A percentile compares a stretch with the other conserved stretches of the same genome.
These are phyloP conservation scores for Colaptes auratus DNA, from an alignment of 2,113 vertebrate species.

Conservation along the genomic window DNA sequence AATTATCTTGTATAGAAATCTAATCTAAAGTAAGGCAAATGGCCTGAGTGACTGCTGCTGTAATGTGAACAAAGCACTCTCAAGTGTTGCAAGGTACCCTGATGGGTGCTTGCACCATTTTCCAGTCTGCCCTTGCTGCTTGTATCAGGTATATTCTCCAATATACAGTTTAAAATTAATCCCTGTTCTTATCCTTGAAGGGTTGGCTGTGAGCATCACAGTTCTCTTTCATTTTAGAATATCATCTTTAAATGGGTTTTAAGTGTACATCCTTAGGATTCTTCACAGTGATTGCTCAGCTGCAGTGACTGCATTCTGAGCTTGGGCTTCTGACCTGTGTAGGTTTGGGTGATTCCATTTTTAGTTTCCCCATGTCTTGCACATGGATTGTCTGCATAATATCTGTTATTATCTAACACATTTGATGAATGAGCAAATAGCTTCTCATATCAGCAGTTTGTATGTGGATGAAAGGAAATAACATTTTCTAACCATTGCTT, in stretches of 20 bases:
- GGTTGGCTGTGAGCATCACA: not conserved
- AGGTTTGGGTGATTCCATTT: not conserved
- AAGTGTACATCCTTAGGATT: not conserved
- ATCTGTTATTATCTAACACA: not conserved
- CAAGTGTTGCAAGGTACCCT: not conserved
- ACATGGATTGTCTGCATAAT: not conserved
- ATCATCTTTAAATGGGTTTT: not conserved
- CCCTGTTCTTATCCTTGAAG: not conserved
- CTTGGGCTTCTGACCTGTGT: not conserved
- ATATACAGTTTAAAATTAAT: conserved; percentile 1
- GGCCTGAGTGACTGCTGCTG: not conserved
- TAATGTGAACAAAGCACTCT: not conserved
- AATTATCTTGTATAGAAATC: not conserved
- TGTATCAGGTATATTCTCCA: not conserved
- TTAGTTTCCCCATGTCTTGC: not conserved
- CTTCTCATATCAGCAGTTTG: not conserved
- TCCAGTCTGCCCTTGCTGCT: not conserved
- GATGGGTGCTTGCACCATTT: not conserved
- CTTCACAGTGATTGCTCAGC: not conserved
- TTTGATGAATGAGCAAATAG: not conserved
- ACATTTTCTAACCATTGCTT: not conserved
- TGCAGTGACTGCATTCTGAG: not conserved
- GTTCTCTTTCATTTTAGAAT: not conserved
- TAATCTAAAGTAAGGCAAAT: not conserved
- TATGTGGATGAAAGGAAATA: not conserved